These are phyloP conservation scores for Amphimallon solstitiale DNA, from an alignment of 2,888 invertebrate species.

Conservation along the genomic window DNA sequence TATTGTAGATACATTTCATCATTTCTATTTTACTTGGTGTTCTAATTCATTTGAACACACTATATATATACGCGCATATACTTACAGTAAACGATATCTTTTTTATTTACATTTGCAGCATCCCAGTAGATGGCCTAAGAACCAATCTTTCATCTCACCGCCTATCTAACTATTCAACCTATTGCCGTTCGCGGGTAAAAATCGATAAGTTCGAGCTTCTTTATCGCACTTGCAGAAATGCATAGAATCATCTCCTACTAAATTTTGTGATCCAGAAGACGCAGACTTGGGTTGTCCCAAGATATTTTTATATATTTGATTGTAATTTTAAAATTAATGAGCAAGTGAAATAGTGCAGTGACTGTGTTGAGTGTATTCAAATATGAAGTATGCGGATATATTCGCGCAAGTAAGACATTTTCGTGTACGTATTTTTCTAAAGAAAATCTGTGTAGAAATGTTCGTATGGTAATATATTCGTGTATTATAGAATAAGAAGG, in stretches of 20 bases:
- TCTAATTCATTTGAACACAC: no score
- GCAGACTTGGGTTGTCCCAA: slow-evolving; percentile 59
- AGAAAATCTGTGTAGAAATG: slow-evolving; percentile 8
- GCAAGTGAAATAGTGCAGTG: slow-evolving; percentile 22
- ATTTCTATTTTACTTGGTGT: no score
- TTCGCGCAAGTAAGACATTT: background rate
- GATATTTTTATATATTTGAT: slow-evolving; percentile 60
- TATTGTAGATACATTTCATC: no score
- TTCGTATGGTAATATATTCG: slow-evolving; percentile 28
- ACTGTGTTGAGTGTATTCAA: slow-evolving; percentile 37
- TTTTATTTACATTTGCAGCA: slow-evolving; percentile 53
- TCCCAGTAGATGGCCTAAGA: slow-evolving; percentile 56
- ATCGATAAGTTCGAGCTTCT: slow-evolving; percentile 57
- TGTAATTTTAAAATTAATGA: slow-evolving; percentile 59
- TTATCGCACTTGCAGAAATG: slow-evolving; percentile 45
- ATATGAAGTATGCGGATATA: slow-evolving; percentile 11
- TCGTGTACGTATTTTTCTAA: slow-evolving; percentile 1
- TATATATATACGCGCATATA: background rate
- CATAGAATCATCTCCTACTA: slow-evolving; percentile 51
- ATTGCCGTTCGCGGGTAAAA: slow-evolving; percentile 57
- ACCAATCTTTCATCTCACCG: slow-evolving; percentile 51
- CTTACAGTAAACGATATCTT: background rate
- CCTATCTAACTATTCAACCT: slow-evolving; percentile 47
- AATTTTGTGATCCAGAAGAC: slow-evolving; percentile 56
- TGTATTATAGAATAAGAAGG: slow-evolving; percentile 7